Conservation (phyloP, 2,113 vertebrate species). For the Chamaetylas fuelleborni region DNA sequence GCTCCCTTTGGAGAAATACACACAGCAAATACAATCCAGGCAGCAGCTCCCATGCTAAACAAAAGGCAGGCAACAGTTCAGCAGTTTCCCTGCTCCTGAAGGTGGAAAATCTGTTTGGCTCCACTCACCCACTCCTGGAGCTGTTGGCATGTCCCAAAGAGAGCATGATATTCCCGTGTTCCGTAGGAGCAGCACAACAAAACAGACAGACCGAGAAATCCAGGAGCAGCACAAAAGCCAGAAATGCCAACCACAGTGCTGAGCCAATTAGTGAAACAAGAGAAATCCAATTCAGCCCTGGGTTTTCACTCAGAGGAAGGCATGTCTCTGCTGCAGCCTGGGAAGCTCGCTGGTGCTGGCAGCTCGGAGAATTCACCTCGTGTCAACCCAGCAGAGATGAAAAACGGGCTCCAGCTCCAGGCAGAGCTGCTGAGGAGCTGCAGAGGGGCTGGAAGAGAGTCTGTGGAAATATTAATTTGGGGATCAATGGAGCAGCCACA, state of each 20-base stretch:
- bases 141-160: neutral
- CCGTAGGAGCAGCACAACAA: neutral
- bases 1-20: neutral
- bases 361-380: neutral
- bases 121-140: neutral
- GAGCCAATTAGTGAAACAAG: neutral
- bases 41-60: neutral
- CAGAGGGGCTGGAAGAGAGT: neutral
- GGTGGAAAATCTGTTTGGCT: conserved; percentile 18
- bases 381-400: conserved; percentile 11
- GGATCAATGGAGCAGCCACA: neutral
- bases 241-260: neutral
- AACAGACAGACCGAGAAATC: neutral
- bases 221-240: neutral
- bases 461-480: neutral
- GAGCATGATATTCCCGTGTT: neutral
- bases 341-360: neutral
- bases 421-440: neutral
- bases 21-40: neutral
- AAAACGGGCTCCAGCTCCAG: neutral
- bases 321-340: neutral
- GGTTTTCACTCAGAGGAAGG: neutral
- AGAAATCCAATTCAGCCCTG: conserved; percentile 3
- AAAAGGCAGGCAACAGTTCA: neutral
- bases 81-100: neutral